Percentiles rank a stretch among this genome's conserved stretches.
These are phyloP conservation scores for Pristionchus mayeri DNA, from an alignment of 2,888 invertebrate genomes.

Conservation along the genomic window DNA sequence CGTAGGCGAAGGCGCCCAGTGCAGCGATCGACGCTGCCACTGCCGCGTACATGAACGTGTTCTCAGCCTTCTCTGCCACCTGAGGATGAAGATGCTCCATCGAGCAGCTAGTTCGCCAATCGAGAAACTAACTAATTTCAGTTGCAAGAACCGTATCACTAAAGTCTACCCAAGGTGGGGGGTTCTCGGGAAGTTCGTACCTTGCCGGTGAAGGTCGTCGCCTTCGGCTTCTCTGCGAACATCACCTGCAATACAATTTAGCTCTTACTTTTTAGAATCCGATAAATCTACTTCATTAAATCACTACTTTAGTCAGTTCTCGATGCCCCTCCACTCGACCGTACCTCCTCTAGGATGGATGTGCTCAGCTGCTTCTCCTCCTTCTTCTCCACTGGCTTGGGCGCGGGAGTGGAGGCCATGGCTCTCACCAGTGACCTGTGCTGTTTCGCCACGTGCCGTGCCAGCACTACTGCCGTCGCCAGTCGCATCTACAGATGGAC, in stretches of 20 bases:
- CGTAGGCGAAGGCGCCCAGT: constrained; percentile 68
- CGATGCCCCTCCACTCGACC: neutral
- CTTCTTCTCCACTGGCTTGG: neutral
- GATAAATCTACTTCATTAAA: neutral
- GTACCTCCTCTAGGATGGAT: constrained; percentile 48
- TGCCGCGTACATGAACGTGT: constrained; percentile 70
- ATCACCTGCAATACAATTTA: constrained; percentile 50
- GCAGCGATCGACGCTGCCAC: constrained; percentile 64
- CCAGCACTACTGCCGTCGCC: neutral
- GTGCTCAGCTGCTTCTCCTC: constrained; percentile 18
- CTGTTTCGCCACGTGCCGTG: neutral
- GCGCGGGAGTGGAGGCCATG: constrained; percentile 4
- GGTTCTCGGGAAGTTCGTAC: too few species aligned
- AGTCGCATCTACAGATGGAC: constrained; percentile 37
- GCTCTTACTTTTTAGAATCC: too few species aligned
- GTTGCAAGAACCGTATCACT: too few species aligned
- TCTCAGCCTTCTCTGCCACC: constrained; percentile 66
- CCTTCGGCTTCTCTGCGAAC: constrained; percentile 59
- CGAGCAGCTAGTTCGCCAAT: too few species aligned
- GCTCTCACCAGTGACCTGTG: neutral
- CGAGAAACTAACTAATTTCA: neutral
- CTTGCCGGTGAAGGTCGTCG: constrained; percentile 65
- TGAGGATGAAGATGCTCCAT: constrained; percentile 44
- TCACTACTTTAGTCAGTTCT: neutral
- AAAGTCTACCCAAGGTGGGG: too few species aligned